These are phyloP conservation scores for Uropsilus gracilis DNA, from an alignment of 2,113 vertebrate genomes.

Conservation along the genomic window DNA sequence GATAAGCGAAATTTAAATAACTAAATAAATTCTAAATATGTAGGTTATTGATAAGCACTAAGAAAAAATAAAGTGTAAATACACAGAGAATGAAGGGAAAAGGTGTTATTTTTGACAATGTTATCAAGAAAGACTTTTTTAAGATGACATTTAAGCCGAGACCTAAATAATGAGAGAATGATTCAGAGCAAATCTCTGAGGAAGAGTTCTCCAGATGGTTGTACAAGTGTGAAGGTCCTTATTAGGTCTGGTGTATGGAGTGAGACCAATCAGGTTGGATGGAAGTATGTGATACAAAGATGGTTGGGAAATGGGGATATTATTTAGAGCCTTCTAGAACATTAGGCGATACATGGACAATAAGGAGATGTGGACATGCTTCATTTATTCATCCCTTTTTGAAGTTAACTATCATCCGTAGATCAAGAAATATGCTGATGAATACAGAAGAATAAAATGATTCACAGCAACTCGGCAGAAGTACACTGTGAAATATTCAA, in stretches of 20 bases:
- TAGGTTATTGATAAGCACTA: not conserved
- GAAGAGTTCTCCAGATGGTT: not conserved
- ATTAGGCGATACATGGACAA: too few species aligned
- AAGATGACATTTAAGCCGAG: not conserved
- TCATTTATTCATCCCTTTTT: not conserved
- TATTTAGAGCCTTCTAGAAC: not conserved
- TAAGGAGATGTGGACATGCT: not conserved
- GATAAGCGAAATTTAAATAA: not conserved
- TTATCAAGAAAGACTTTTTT: not conserved
- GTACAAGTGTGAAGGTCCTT: not conserved
- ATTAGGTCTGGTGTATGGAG: not conserved
- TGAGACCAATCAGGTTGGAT: not conserved
- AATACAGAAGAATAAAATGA: not conserved
- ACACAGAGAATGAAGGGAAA: not conserved
- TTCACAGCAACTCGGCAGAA: not conserved
- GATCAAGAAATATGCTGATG: not conserved
- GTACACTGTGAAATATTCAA: not conserved
- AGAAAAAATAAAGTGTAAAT: slow-evolving; percentile 13
- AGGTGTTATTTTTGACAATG: not conserved
- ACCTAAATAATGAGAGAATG: not conserved
- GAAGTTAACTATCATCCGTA: not conserved
- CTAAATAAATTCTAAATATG: not conserved
- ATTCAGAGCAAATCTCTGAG: not conserved
- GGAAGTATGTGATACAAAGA: not conserved
- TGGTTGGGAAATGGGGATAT: not conserved